Conservation (phyloP, 2,113 vertebrate genomes). For the Erythrocercus mccallii region DNA sequence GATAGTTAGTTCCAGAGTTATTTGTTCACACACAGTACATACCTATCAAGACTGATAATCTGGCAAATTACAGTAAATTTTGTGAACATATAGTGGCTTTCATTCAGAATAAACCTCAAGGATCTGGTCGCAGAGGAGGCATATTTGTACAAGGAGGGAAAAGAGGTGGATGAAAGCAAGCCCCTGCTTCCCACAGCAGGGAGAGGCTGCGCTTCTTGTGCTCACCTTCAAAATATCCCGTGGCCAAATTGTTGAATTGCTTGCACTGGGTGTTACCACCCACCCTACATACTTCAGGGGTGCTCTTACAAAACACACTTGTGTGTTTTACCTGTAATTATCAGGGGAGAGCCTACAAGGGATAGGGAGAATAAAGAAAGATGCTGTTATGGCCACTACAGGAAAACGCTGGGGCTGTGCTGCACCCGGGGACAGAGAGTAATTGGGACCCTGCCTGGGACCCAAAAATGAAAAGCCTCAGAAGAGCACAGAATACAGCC, state of each 20-base stretch:
- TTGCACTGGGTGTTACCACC: background rate
- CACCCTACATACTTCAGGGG: background rate
- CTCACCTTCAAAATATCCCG: background rate
- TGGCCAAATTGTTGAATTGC: background rate
- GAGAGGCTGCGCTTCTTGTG: background rate
- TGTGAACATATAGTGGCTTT: background rate
- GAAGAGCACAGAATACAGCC: background rate
- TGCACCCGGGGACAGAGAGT: background rate
- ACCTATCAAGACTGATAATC: background rate
- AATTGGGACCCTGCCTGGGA: background rate
- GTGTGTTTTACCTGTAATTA: background rate
- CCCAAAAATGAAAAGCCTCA: background rate
- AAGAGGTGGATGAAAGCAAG: background rate
- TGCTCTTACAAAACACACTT: background rate
- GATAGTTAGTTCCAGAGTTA: background rate
- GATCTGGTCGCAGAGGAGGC: background rate
- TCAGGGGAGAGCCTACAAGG: background rate
- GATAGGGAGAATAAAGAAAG: background rate
- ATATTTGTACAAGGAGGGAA: background rate
- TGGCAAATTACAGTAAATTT: background rate
- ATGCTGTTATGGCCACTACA: rapidly evolving
- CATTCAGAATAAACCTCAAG: background rate
- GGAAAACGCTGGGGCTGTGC: background rate
- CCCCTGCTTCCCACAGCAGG: background rate
- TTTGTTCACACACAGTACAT: background rate